These are phyloP conservation scores for Seriola aureovittata DNA, from an alignment of 2,113 vertebrate species.

Conservation along the genomic window DNA sequence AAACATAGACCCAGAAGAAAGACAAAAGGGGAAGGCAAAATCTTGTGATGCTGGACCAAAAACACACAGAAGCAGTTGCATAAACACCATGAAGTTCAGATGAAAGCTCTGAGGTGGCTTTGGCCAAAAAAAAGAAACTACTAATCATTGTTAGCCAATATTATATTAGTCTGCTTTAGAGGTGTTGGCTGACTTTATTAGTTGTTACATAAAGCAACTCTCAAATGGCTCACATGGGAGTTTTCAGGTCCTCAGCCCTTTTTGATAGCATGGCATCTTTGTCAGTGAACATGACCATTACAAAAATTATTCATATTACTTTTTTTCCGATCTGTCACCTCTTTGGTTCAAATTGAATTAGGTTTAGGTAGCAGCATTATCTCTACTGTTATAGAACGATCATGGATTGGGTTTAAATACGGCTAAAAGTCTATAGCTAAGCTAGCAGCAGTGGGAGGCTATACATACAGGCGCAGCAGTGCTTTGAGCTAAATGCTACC, in stretches of 20 bases:
- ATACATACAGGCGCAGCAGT: background rate
- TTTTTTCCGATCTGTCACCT: background rate
- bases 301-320: background rate
- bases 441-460: background rate
- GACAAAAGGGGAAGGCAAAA: constrained; percentile 10
- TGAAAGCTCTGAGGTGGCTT: constrained; percentile 58
- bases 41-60: constrained; percentile 41
- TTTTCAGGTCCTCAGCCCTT: background rate
- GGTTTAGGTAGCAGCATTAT: background rate
- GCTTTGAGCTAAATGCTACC: background rate
- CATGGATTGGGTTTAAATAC: background rate
- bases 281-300: background rate
- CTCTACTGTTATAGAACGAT: background rate
- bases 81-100: constrained; percentile 44
- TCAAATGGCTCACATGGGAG: background rate
- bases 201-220: constrained; percentile 38
- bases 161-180: constrained; percentile 50
- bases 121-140: constrained; percentile 41
- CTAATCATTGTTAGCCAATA: constrained; percentile 44
- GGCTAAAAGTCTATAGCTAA: background rate
- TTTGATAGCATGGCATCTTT: constrained; percentile 4
- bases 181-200: constrained; percentile 43
- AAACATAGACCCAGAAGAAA: constrained; percentile 31
- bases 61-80: constrained; percentile 67
- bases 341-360: background rate